Conservation (phyloP, 2,797 vertebrate genomes). For the Spinus pinus region DNA sequence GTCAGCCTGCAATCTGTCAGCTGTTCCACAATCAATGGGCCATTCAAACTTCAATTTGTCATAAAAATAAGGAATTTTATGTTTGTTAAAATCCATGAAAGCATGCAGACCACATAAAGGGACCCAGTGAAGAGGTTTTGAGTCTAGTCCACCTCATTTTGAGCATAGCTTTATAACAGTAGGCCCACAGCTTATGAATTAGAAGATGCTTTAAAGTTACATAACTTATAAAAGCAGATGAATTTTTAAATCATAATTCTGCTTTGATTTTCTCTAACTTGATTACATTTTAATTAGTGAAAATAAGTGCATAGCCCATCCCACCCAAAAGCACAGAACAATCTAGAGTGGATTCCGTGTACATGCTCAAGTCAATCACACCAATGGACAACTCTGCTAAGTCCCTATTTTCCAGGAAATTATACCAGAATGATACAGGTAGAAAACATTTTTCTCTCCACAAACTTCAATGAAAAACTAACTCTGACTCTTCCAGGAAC, state of each 20-base stretch:
- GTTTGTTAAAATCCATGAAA: neutral
- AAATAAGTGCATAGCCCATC: neutral
- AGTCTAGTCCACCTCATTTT: neutral
- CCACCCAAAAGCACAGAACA: neutral
- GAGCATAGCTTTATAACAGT: neutral
- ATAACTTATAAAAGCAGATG: neutral
- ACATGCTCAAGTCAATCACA: neutral
- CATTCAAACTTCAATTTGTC: neutral
- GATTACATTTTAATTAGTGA: neutral
- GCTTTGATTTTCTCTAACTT: neutral
- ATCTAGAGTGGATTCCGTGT: neutral
- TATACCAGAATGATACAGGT: neutral
- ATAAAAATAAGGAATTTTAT: neutral
- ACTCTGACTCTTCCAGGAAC: neutral
- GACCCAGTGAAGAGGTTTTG: neutral
- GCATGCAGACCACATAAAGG: neutral
- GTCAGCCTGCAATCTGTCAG: neutral
- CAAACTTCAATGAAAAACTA: neutral
- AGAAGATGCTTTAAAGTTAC: neutral
- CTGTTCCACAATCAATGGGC: neutral
- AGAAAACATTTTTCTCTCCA: neutral
- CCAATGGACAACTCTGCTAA: neutral
- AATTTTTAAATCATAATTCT: neutral
- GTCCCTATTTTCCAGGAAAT: neutral
- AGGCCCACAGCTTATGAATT: neutral